Percentiles rank a stretch among this genome's conserved stretches.
These are phyloP conservation scores for Euura lappo DNA, from an alignment of 1,140 invertebrate genomes.

Conservation along the genomic window DNA sequence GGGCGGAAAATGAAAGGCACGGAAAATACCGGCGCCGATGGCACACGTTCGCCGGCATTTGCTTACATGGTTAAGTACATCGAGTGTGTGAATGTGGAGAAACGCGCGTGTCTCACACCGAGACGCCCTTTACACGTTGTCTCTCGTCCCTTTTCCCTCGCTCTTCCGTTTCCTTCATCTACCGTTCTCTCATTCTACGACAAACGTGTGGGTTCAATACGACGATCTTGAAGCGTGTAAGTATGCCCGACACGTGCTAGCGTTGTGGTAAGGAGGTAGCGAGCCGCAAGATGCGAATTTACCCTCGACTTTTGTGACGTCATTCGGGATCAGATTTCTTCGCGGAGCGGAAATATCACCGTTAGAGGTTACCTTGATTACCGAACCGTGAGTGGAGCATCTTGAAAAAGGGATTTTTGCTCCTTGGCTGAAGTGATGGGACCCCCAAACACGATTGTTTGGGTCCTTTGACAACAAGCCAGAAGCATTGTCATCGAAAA, in stretches of 20 bases:
- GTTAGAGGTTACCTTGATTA: neutral
- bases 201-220: neutral
- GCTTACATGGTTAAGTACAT: no score
- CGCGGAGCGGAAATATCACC: neutral
- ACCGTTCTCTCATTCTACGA: neutral
- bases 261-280: constrained; percentile 1
- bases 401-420: neutral
- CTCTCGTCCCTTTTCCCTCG: neutral
- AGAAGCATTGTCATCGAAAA: no score
- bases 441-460: no score
- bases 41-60: neutral
- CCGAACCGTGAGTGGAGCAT: neutral
- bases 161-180: neutral
- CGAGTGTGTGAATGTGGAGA: no score
- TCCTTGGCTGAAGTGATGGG: no score
- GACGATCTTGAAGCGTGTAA: constrained; percentile 2
- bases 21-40: neutral
- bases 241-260: neutral
- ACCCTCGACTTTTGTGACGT: constrained; percentile 6
- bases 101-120: no score
- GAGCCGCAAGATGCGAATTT: constrained; percentile 6
- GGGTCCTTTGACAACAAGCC: no score
- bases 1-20: constrained; percentile 12
- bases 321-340: neutral
- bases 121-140: neutral